Base-by-base conservation (phyloP, 2,888 invertebrate species). In the Pyrochroa serraticornis region DNA sequence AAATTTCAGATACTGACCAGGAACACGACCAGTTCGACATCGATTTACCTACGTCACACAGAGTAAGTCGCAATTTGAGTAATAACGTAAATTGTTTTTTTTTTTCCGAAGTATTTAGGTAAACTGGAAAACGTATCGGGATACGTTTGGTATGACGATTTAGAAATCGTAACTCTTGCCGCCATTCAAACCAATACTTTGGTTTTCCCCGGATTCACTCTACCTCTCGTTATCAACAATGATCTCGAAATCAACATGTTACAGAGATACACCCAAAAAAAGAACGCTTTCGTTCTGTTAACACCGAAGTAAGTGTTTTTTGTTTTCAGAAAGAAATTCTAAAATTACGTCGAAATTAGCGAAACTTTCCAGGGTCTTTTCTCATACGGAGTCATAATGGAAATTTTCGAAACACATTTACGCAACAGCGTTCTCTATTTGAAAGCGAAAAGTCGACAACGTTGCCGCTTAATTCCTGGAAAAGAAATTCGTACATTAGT, bases 191-290 rank as follows among this genome's bases (percentile, higher is more conserved):
- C 79, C 1, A 77, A 77, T 36, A 79, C 58, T 1, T 34, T 85
- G 42, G 79, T 91, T 9, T 87, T 92, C 64, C 93, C 93, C 6
- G 92, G 92, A 1, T 92, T 92, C 77, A 90, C 88, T 1, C 77
- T 93, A 14, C 93, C 93, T 0, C 82, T 93, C 62, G 86, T 88
- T 37, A 69, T 79, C 59, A 81, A 80, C 52, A 73, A 84, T 54
- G 77, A 82, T 32, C 75, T 80, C 22, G 82, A 83, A 41, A 82
- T 85, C 8, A 80, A 83, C 35, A 83, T 88, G 80, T 78, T 90
- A 59, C 79, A 82, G 47, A 78, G 81, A 14, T 84, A 84, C 59
- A 83, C 89, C 31, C 75, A 82, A 36, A 81, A 81, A 34, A 83
- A 87, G 63, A 82, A 84, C 58, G 87, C 87, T 2, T 88, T 90